Conservation (phyloP, 2,888 invertebrate genomes). For the Lycocerus yunnanus region DNA sequence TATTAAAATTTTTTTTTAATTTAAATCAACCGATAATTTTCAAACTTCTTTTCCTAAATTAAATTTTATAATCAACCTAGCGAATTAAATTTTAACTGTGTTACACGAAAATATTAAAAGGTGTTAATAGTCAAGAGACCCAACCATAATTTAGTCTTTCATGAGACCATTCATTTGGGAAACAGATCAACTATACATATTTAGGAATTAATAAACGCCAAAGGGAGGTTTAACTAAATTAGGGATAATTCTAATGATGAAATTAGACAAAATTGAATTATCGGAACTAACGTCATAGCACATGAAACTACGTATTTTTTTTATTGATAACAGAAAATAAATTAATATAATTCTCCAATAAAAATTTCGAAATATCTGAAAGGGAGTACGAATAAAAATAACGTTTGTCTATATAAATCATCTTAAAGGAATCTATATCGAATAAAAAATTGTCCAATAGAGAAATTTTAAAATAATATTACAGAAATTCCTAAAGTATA, state of each 20-base stretch:
- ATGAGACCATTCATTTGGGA: neutral
- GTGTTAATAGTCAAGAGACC: neutral
- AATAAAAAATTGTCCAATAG: neutral
- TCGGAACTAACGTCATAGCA: neutral
- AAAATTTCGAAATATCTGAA: neutral
- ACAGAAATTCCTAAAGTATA: neutral
- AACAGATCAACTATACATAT: neutral
- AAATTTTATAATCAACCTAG: neutral
- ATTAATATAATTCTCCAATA: neutral
- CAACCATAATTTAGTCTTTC: neutral
- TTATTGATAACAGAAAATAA: neutral
- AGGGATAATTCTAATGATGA: slow-evolving; percentile 41
- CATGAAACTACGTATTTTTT: neutral
- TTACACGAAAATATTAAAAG: neutral
- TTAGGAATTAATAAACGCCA: slow-evolving; percentile 39
- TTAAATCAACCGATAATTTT: neutral
- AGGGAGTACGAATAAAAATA: neutral
- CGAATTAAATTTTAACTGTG: neutral
- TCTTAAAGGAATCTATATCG: neutral
- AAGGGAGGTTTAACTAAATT: slow-evolving; percentile 41
- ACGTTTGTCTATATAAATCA: neutral
- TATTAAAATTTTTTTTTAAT: no score
- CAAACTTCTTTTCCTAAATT: neutral
- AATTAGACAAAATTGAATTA: slow-evolving; percentile 40
- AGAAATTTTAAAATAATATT: neutral